phyloP scores from a whole-genome alignment of 1,140 invertebrate species.

The Heliconius eleuchia region DNA sequence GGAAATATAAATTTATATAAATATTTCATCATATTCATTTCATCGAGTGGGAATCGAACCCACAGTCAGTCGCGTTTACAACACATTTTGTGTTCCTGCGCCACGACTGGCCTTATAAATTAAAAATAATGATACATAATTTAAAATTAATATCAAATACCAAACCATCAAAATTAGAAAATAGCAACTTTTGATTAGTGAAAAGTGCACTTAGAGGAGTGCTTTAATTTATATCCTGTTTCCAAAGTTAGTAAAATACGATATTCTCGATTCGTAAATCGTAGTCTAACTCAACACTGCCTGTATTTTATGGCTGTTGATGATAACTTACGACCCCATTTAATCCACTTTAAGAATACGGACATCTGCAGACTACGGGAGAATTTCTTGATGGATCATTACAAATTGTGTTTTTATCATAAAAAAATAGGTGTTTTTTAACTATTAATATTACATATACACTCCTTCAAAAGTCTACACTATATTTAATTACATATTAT shows the following conservation, averaged over 20 bases:
- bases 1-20: too few species aligned
- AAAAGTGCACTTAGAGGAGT: slow-evolving; percentile 40
- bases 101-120: too few species aligned
- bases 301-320: slow-evolving; percentile 60
- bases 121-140: background rate
- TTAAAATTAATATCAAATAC: slow-evolving; percentile 14
- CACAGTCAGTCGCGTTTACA: too few species aligned
- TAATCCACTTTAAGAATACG: slow-evolving; percentile 57
- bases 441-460: background rate
- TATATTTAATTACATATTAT: too few species aligned
- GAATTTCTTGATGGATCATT: slow-evolving; percentile 39
- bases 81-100: too few species aligned
- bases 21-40: too few species aligned
- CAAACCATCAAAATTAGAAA: slow-evolving; percentile 15
- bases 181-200: slow-evolving; percentile 34
- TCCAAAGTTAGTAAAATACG: slow-evolving; percentile 36
- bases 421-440: background rate
- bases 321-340: slow-evolving; percentile 60
- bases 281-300: slow-evolving; percentile 53
- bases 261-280: slow-evolving; percentile 52
- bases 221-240: slow-evolving; percentile 43
- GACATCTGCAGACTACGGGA: slow-evolving; percentile 43
- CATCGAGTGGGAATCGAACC: too few species aligned
- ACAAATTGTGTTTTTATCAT: background rate
- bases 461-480: background rate